Evolutionary conservation across 1,140 invertebrate species (phyloP).

Genomic region (Bombus balteatus): DNA sequence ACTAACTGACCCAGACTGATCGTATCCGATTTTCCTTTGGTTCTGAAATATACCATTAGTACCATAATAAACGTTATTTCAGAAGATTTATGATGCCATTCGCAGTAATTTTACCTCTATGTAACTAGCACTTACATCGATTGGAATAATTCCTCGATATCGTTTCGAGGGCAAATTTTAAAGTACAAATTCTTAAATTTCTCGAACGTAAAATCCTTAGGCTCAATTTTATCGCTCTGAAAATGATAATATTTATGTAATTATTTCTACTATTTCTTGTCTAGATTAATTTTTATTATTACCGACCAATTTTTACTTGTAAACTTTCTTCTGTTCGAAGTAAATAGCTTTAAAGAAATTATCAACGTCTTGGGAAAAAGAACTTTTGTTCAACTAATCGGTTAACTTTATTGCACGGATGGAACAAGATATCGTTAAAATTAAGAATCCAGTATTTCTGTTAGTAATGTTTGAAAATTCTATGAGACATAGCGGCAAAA

Average conservation of each 20-base stretch:
- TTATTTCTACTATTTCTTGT: background rate
- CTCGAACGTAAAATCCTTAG: slow-evolving; percentile 97
- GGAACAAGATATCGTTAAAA: too few species aligned
- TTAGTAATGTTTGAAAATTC: too few species aligned
- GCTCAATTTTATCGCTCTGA: slow-evolving; percentile 96
- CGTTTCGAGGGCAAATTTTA: slow-evolving; percentile 99
- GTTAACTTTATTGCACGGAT: too few species aligned
- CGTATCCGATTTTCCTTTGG: slow-evolving; percentile 92
- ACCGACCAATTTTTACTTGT: background rate
- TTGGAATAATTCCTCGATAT: slow-evolving; percentile 99
- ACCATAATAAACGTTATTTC: background rate
- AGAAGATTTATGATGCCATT: background rate
- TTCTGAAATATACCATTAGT: slow-evolving; percentile 84
- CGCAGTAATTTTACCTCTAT: background rate
- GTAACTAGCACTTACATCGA: slow-evolving; percentile 91
- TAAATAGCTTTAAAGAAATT: background rate
- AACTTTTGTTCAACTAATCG: too few species aligned
- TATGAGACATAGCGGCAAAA: too few species aligned
- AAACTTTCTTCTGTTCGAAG: background rate
- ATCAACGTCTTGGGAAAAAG: too few species aligned
- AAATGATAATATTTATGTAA: slow-evolving; percentile 45
- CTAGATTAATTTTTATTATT: background rate
- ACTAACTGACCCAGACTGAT: slow-evolving; percentile 94
- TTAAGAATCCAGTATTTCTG: too few species aligned
- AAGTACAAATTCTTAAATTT: slow-evolving; percentile 99